Conservation (phyloP, 1,140 invertebrate genomes). For the Gryon sp. region DNA sequence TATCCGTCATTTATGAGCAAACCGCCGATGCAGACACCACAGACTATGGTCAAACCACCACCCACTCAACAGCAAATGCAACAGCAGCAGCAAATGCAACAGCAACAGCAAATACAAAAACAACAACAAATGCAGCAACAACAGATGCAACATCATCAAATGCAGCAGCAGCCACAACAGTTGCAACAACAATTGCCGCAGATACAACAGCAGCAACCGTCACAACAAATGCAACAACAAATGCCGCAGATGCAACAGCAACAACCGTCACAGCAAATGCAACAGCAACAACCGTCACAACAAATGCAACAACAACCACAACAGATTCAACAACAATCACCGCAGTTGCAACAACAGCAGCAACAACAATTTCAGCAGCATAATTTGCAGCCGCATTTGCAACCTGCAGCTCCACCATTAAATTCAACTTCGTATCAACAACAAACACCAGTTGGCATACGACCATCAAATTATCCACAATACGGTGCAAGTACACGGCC, state of each 20-base stretch:
- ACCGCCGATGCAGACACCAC: constrained; percentile 35
- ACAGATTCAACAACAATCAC: not conserved
- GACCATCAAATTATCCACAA: constrained; percentile 24
- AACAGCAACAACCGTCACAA: constrained; percentile 10
- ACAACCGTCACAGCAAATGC: no score
- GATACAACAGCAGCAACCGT: not conserved
- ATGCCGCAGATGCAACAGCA: no score
- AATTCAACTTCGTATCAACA: not conserved
- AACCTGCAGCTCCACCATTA: not conserved
- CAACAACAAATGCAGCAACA: no score
- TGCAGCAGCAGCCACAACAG: no score
- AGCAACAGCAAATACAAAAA: constrained; percentile 27
- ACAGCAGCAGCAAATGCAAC: constrained; percentile 12
- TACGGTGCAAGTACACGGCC: constrained; percentile 16
- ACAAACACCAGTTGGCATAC: not conserved
- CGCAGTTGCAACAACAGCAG: constrained; percentile 3
- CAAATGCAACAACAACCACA: constrained; percentile 1
- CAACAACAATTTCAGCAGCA: constrained; percentile 16
- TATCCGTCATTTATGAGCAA: constrained; percentile 41
- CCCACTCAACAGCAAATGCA: constrained; percentile 5
- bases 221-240: no score
- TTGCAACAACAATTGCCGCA: not conserved
- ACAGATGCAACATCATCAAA: no score
- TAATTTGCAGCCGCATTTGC: constrained; percentile 2
- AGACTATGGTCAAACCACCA: not conserved